phyloP scores from a whole-genome alignment of 92 coral and sea anemone species.

The Hydrozoanthus gracilis region DNA sequence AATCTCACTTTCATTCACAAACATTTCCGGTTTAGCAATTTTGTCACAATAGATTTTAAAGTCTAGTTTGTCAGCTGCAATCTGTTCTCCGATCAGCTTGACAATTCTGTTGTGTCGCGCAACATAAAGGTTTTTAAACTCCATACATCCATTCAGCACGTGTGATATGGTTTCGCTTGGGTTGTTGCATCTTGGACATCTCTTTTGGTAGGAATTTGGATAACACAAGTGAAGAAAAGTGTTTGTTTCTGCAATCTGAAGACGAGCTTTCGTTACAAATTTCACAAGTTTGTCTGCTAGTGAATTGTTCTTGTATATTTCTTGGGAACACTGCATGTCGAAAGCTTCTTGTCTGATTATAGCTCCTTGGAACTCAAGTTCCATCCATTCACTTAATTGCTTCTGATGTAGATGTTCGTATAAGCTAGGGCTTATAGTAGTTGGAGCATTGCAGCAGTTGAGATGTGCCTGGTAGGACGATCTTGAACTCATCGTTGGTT shows the following conservation, averaged over 20 bases:
- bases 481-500: no score
- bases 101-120: neutral
- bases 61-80: neutral
- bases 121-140: neutral
- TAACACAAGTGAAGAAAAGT: neutral
- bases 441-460: neutral
- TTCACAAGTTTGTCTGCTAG: no score
- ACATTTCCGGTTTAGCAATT: no score
- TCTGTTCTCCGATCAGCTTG: neutral
- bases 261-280: neutral
- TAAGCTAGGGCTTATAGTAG: neutral
- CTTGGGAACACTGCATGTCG: no score
- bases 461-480: no score
- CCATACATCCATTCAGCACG: no score
- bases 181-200: conserved; percentile 15
- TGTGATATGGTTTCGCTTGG: neutral
- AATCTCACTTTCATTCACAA: no score
- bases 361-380: no score
- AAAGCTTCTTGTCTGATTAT: no score
- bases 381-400: no score
- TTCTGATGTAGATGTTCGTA: neutral
- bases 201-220: neutral
- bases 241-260: neutral
- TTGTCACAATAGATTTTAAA: no score
- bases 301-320: no score